Evolutionary conservation across 2,113 vertebrate genomes (phyloP).

Genomic region (Neolamprologus toae): DNA sequence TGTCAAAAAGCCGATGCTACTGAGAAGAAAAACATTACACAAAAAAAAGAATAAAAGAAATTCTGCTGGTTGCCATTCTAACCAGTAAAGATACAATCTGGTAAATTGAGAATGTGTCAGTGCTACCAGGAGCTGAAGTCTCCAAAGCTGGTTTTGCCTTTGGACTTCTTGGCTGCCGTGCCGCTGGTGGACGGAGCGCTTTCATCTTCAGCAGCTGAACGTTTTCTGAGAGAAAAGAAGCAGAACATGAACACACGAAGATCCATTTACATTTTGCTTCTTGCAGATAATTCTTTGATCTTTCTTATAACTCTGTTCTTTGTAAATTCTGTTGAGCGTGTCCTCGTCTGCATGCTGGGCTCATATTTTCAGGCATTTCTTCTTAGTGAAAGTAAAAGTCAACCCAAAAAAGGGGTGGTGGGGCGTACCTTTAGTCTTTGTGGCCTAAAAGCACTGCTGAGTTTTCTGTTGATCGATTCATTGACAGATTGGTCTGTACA

Average conservation of each 20-base stretch:
- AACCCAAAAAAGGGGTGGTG: neutral
- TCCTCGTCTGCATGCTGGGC: neutral
- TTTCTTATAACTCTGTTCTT: neutral
- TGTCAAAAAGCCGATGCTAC: neutral
- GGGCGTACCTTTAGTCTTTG: neutral
- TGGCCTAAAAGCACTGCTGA: neutral
- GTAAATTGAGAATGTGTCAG: neutral
- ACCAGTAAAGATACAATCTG: neutral
- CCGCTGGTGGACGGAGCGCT: constrained; percentile 79
- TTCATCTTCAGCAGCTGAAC: constrained; percentile 62
- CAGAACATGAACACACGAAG: neutral
- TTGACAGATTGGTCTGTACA: neutral
- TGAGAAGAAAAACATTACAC: neutral
- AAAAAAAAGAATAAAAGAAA: neutral
- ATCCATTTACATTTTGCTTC: neutral
- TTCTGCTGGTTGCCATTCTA: neutral
- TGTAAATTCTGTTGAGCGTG: neutral
- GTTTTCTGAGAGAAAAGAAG: constrained; percentile 74
- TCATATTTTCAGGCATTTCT: neutral
- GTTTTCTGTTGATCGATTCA: neutral
- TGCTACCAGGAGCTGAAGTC: constrained; percentile 97
- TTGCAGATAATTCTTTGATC: neutral
- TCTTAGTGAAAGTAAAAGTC: neutral
- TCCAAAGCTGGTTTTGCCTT: constrained; percentile 75
- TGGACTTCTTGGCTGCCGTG: constrained; percentile 75